These are phyloP conservation scores for Choristoneura fumiferana DNA, from an alignment of 1,140 invertebrate genomes.

Conservation along the genomic window DNA sequence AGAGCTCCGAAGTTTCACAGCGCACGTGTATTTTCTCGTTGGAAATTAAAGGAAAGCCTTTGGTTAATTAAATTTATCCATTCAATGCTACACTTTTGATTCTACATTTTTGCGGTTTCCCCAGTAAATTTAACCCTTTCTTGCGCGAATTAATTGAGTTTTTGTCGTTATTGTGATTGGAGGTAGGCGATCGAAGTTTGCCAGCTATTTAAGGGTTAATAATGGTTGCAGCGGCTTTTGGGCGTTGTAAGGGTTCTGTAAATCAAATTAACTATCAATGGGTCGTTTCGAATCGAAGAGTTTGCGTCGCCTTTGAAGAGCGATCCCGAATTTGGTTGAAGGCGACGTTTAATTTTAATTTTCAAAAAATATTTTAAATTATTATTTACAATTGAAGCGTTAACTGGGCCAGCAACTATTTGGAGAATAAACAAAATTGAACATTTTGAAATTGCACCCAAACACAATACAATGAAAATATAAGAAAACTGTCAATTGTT, in stretches of 20 bases:
- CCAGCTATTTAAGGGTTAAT: slow-evolving; percentile 17
- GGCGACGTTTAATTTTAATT: not conserved
- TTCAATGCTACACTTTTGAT: slow-evolving; percentile 17
- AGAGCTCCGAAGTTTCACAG: not conserved
- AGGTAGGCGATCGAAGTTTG: slow-evolving; percentile 8
- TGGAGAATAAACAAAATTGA: no score
- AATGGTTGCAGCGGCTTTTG: slow-evolving; percentile 1
- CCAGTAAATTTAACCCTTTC: slow-evolving; percentile 16
- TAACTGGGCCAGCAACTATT: no score
- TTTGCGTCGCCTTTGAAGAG: not conserved
- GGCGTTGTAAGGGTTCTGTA: slow-evolving; percentile 7
- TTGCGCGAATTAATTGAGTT: slow-evolving; percentile 15
- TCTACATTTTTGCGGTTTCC: slow-evolving; percentile 14
- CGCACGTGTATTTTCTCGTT: not conserved
- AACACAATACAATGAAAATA: no score
- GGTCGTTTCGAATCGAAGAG: slow-evolving; percentile 1
- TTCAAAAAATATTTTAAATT: no score
- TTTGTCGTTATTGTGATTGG: slow-evolving; percentile 13
- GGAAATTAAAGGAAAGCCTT: slow-evolving; percentile 9
- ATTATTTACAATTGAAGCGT: no score
- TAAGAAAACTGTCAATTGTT: no score
- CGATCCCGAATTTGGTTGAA: not conserved
- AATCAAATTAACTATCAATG: slow-evolving; percentile 19
- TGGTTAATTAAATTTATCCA: slow-evolving; percentile 16
- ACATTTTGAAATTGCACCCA: no score